Conservation (phyloP, 2,113 vertebrate species). For the Synchiropus splendidus region DNA sequence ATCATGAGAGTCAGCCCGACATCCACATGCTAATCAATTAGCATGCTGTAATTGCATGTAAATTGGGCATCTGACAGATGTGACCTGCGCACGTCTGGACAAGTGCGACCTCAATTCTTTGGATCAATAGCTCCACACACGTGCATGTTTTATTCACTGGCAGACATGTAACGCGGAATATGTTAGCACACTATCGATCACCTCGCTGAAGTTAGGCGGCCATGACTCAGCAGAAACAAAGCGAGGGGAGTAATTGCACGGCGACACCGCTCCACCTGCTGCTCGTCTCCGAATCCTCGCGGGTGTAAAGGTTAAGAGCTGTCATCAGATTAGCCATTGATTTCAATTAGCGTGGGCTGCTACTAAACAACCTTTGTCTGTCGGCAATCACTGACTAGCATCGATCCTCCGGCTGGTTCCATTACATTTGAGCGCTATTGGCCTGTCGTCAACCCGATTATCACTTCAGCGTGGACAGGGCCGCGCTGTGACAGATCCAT, state of each 20-base stretch:
- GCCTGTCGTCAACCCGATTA: conserved; percentile 51
- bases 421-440: conserved; percentile 60
- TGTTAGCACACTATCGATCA: conserved; percentile 50
- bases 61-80: conserved; percentile 22
- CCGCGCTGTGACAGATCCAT: too few species aligned
- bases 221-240: conserved; percentile 55
- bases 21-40: conserved; percentile 22
- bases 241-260: conserved; percentile 30
- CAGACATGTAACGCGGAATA: not conserved
- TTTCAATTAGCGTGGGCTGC: conserved; percentile 69
- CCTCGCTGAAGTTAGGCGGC: conserved; percentile 37
- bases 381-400: conserved; percentile 62
- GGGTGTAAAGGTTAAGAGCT: conserved; percentile 63
- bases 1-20: too few species aligned
- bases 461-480: not conserved
- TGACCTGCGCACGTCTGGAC: conserved; percentile 13
- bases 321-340: conserved; percentile 76
- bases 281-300: conserved; percentile 58
- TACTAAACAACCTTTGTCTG: conserved; percentile 72
- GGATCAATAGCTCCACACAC: not conserved
- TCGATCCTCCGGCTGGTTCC: conserved; percentile 63
- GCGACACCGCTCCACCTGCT: conserved; percentile 4
- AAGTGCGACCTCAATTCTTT: conserved; percentile 20
- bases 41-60: conserved; percentile 30
- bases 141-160: conserved; percentile 35